Conservation (phyloP, 2,113 vertebrate species). For the Pseudopipra pipra region DNA sequence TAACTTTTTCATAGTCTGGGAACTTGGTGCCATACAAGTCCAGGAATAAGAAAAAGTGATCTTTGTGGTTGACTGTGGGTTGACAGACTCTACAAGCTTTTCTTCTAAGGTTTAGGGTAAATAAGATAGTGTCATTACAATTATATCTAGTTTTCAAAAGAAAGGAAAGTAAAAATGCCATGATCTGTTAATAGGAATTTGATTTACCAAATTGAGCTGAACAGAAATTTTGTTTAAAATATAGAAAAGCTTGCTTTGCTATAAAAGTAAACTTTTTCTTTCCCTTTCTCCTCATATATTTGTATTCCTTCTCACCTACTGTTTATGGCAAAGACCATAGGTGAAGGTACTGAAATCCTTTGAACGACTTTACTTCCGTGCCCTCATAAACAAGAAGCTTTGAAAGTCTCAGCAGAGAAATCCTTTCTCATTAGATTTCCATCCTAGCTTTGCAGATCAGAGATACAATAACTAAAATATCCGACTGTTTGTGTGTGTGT, state of each 20-base stretch:
- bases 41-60: not conserved
- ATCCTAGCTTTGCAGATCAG: not conserved
- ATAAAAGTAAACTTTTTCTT: not conserved
- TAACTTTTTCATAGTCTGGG: not conserved
- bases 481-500: not conserved
- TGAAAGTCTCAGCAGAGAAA: not conserved
- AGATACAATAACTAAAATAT: not conserved
- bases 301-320: not conserved
- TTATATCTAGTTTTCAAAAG: not conserved
- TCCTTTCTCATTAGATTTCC: constrained; percentile 3
- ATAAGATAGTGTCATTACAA: not conserved
- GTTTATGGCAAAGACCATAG: not conserved
- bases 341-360: not conserved
- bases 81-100: not conserved
- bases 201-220: not conserved
- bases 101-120: not conserved
- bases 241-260: not conserved
- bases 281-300: not conserved
- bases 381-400: not conserved
- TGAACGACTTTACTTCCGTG: not conserved
- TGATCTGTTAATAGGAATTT: not conserved
- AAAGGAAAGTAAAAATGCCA: not conserved
- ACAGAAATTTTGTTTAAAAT: not conserved
- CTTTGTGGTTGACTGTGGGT: not conserved
- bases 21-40: not conserved